Evolutionary conservation across 2,888 invertebrate species (phyloP), one percentile per base, ranked within the genome.

Genomic region (Baccha elongata): DNA sequence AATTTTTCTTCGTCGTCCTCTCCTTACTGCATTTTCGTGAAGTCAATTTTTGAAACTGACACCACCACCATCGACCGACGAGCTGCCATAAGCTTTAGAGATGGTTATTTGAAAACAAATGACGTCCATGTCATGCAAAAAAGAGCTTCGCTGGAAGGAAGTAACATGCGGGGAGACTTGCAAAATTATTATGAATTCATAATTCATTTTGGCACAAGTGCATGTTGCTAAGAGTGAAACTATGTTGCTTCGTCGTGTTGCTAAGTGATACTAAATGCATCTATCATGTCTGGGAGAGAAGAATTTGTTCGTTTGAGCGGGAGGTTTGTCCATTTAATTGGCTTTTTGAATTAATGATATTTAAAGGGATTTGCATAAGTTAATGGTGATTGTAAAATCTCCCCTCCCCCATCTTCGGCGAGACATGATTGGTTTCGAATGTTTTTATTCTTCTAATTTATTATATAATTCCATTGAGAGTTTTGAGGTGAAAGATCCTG

Each of bases 201-300:
- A 83, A 83, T 68, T 83, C 83, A 83, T 83, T 78, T 52, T 78
- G 48, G 69, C 40, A 71, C 71, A 71, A 76, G 72, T 72, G 72
- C 65, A 67, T 74, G 78, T 79, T 72, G 78, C 72, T 74, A 55
- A 68, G 60, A 68, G 68, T 68, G 40, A 62, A 68, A 42, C 60
- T 55, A 55, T 74, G 74, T 69, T 73, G 67, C 60, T 44, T 17
- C 8, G 60, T 46, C 48, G 67, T 67, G 67, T 67, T 67, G 67
- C 67, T 67, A 67, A 65, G 67, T 67, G 72, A 44, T 65, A 52
- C 52, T 68, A 58, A 71, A 50, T 58, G 55, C 74, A 75, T 65
- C 44, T 46, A 69, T 76, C 60, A 60, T 71, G 69, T 60, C 29
- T 42, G 32, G 44, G 44, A 62, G 21, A 37, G n/a, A 10, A 4